Evolutionary conservation across 1,140 invertebrate genomes (phyloP), one percentile per base, ranked within the genome.

Genomic region (Eulimnadia texana): DNA sequence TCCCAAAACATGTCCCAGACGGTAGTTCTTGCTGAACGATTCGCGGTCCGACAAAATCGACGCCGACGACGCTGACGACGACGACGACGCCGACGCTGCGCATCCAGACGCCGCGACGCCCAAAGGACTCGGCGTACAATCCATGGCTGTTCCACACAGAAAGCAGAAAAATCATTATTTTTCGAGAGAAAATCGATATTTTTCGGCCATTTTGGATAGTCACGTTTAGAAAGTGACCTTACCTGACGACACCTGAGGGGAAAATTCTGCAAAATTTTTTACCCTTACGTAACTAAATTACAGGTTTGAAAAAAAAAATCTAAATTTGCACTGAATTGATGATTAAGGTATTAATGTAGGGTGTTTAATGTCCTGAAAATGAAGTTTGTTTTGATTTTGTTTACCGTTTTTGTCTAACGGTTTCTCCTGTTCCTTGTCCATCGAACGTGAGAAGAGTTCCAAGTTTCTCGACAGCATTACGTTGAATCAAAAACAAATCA

Each of bases 1-100:
- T 19, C 78, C 78, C 19, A 80, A 63, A 24, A 75, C 68, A 10
- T 65, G 65, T 9, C 76, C 76, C 28, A 79, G 68, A 28, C 66
- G 68, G 68, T 80, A 80, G 11, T 70, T 66, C 61, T 70, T 70
- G 27, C 67, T 67, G 33, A 69, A 69, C 1, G 60, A 53, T 23
- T 61, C 60, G 50, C 60, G 50, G 55, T 57, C 55, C 6, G 33
- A 42, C 16, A 42, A 16, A 42, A 42, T 6, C 33, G 16, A 16
- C 33, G 16, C 6, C 33, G 16, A 16, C 33, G 6, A 16, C 33
- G 33, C 6, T 16, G 33, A 16, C 33, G 33, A 16, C 33, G 33
- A 42, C 33, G 33, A 42, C 33, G 33, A 16, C 33, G 33, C 6
- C 33, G 33, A 42, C 33, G 16, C 16, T 6, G 6, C 16, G 16